Conservation (phyloP, 2,888 invertebrate genomes). For the Pteria penguin region DNA sequence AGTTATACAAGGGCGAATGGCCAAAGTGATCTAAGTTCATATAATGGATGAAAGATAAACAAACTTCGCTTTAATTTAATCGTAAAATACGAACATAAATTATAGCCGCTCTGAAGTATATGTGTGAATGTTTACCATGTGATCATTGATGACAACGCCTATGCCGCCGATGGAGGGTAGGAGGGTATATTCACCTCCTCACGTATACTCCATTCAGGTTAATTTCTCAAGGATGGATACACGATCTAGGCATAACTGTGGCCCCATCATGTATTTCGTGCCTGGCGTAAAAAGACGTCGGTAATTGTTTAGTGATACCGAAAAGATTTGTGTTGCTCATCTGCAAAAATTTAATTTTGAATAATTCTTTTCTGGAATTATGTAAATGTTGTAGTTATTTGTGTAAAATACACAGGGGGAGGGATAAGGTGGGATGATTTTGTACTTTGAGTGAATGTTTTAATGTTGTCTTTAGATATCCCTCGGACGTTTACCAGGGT, state of each 20-base stretch:
- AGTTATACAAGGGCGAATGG: neutral
- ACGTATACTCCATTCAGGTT: neutral
- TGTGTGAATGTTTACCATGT: too few species aligned
- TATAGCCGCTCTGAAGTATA: too few species aligned
- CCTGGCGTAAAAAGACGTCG: constrained; percentile 8
- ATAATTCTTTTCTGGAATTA: too few species aligned
- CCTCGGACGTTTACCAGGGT: constrained; percentile 35
- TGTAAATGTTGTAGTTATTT: too few species aligned
- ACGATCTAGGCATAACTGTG: constrained; percentile 10
- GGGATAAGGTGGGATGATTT: neutral
- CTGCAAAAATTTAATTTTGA: too few species aligned
- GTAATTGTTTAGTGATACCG: too few species aligned
- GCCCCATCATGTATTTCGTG: constrained; percentile 25
- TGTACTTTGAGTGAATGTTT: too few species aligned
- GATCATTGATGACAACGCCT: neutral
- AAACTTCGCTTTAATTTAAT: neutral
- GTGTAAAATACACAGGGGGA: neutral
- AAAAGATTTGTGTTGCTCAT: too few species aligned
- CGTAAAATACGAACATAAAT: neutral
- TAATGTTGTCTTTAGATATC: constrained; percentile 33
- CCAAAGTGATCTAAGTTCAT: neutral
- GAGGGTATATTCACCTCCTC: neutral
- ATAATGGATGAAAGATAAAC: neutral
- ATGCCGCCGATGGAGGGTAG: too few species aligned
- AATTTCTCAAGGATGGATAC: constrained; percentile 21